Evolutionary conservation across 2,888 invertebrate genomes (phyloP).

Genomic region (Synergus itoensis): DNA sequence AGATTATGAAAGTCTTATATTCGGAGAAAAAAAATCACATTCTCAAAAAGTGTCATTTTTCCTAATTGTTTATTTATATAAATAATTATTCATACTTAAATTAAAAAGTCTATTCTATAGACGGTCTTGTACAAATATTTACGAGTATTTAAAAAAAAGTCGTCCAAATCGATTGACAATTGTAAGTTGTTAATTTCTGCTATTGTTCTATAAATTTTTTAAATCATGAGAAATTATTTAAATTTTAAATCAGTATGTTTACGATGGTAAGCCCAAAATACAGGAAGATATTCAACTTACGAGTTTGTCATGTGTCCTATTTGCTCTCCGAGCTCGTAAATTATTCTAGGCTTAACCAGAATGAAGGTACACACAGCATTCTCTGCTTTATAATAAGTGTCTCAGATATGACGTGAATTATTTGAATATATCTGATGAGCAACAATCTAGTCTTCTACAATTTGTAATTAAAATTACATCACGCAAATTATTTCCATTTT

Average conservation of each 20-base stretch:
- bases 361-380: slow-evolving; percentile 69
- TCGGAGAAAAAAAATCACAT: too few species aligned
- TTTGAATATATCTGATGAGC: slow-evolving; percentile 72
- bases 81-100: too few species aligned
- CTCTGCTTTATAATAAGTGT: slow-evolving; percentile 73
- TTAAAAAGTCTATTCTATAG: too few species aligned
- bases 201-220: too few species aligned
- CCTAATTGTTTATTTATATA: too few species aligned
- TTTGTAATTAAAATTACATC: slow-evolving; percentile 74
- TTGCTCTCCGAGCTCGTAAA: slow-evolving; percentile 38
- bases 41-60: too few species aligned
- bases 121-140: too few species aligned
- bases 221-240: too few species aligned
- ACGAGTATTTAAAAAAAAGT: too few species aligned
- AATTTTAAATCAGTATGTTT: neutral
- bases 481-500: slow-evolving; percentile 67
- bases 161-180: too few species aligned
- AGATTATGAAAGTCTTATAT: too few species aligned
- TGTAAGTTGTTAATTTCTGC: too few species aligned
- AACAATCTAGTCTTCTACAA: slow-evolving; percentile 70
- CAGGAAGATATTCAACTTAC: neutral
- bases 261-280: neutral
- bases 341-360: slow-evolving; percentile 61
- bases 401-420: slow-evolving; percentile 73
- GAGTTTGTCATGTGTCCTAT: neutral